These are phyloP conservation scores for Mungos mungo DNA, from an alignment of 2,113 vertebrate species.

Conservation along the genomic window DNA sequence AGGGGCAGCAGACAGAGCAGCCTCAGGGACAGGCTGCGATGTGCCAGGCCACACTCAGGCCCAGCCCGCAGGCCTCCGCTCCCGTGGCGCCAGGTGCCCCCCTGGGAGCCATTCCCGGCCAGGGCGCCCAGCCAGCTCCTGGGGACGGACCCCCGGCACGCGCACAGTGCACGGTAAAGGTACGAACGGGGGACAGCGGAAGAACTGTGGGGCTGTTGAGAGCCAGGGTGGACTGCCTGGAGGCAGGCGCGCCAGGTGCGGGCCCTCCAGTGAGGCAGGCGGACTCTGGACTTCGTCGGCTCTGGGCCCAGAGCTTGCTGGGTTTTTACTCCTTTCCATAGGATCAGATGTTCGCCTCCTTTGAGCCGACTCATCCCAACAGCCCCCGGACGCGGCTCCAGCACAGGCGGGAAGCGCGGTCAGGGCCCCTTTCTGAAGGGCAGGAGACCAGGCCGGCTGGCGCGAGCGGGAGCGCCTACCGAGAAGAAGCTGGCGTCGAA, in stretches of 20 bases:
- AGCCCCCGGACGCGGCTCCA: too few relatives aligned
- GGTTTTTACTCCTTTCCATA: background rate
- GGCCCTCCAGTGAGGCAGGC: rapidly evolving
- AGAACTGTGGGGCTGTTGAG: rapidly evolving
- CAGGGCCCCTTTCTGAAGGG: background rate
- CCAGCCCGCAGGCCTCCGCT: background rate
- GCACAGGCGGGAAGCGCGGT: background rate
- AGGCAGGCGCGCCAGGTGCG: rapidly evolving
- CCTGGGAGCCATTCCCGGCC: background rate
- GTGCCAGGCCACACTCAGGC: background rate
- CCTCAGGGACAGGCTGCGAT: background rate
- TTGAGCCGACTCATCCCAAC: rapidly evolving
- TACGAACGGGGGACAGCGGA: rapidly evolving
- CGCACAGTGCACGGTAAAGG: rapidly evolving
- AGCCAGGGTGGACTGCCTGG: rapidly evolving
- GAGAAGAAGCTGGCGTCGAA: constrained; percentile 96
- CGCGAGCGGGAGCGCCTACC: constrained; percentile 84
- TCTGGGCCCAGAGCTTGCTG: rapidly evolving
- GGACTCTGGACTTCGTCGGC: rapidly evolving
- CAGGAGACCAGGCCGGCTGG: rapidly evolving
- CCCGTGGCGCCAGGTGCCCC: background rate
- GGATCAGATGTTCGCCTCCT: background rate
- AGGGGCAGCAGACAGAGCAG: rapidly evolving
- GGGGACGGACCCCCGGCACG: background rate
- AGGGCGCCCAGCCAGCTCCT: background rate